Evolutionary conservation across 1,140 invertebrate genomes (phyloP).

Genomic region (Anastrepha ludens): DNA sequence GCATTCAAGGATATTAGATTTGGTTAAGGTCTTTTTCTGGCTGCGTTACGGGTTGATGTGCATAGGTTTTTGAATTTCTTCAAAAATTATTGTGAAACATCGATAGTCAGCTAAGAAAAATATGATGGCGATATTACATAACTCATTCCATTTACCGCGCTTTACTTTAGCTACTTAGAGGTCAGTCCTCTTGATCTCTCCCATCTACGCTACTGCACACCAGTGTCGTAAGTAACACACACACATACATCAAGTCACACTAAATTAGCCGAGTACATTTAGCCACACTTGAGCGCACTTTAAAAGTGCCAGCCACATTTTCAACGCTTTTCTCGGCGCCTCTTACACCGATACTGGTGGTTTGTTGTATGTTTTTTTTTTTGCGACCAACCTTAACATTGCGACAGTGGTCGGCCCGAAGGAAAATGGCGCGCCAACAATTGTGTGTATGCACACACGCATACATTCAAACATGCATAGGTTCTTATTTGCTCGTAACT

Average conservation of each 20-base stretch:
- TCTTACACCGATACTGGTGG: not conserved
- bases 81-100: no score
- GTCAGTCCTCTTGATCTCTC: no score
- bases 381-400: not conserved
- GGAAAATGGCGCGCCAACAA: not conserved
- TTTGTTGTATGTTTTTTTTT: not conserved
- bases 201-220: not conserved
- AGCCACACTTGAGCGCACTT: conserved; percentile 41
- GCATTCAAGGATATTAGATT: no score
- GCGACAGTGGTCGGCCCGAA: not conserved
- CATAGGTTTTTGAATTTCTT: no score
- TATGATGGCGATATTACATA: no score
- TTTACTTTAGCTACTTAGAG: no score
- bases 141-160: no score
- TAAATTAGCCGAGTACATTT: conserved; percentile 24
- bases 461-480: not conserved
- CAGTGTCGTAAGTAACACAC: not conserved
- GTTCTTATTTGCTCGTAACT: not conserved
- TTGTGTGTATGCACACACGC: not conserved
- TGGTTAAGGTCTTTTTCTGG: no score
- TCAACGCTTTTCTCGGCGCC: not conserved
- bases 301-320: not conserved
- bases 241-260: not conserved
- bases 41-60: no score
- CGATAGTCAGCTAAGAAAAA: no score